Evolutionary conservation across 2,888 invertebrate genomes (phyloP).

Genomic region (Cheiracanthium punctorium): DNA sequence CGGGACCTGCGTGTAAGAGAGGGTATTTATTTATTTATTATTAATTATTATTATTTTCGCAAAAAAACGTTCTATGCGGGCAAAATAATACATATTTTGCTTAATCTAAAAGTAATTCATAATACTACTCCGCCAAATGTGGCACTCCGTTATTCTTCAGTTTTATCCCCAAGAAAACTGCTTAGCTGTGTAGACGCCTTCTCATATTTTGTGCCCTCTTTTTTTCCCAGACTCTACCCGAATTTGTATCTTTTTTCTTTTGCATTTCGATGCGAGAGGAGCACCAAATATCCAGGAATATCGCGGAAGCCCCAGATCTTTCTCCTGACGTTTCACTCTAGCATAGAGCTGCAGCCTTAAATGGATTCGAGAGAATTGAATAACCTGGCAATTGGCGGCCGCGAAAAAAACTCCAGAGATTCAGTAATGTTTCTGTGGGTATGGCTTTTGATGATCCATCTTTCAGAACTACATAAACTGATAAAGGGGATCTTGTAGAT

Average conservation of each 20-base stretch:
- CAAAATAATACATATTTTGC: too few species aligned
- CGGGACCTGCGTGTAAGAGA: too few species aligned
- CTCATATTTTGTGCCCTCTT: slow-evolving; percentile 38
- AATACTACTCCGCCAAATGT: slow-evolving; percentile 50
- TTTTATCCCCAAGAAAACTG: slow-evolving; percentile 47
- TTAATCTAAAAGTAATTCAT: too few species aligned
- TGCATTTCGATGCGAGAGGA: slow-evolving; percentile 23
- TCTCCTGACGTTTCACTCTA: not conserved
- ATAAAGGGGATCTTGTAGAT: too few species aligned
- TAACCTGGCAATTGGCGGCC: not conserved
- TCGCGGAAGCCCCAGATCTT: slow-evolving; percentile 49
- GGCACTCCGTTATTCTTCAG: slow-evolving; percentile 31
- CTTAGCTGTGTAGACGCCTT: slow-evolving; percentile 52
- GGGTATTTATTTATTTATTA: too few species aligned
- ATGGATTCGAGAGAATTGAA: slow-evolving; percentile 36
- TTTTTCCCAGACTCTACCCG: slow-evolving; percentile 21
- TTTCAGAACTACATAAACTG: too few species aligned
- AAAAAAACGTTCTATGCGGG: too few species aligned
- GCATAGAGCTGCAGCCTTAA: slow-evolving; percentile 40
- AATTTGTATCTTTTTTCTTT: slow-evolving; percentile 33
- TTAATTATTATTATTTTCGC: too few species aligned
- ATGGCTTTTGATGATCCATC: too few species aligned
- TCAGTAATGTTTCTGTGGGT: too few species aligned
- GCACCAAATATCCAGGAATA: slow-evolving; percentile 56
- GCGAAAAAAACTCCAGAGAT: not conserved